Percentiles rank a stretch among this genome's conserved stretches.
phyloP scores from a whole-genome alignment of 23 tunicate genomes.

The Oikopleura dioica region DNA sequence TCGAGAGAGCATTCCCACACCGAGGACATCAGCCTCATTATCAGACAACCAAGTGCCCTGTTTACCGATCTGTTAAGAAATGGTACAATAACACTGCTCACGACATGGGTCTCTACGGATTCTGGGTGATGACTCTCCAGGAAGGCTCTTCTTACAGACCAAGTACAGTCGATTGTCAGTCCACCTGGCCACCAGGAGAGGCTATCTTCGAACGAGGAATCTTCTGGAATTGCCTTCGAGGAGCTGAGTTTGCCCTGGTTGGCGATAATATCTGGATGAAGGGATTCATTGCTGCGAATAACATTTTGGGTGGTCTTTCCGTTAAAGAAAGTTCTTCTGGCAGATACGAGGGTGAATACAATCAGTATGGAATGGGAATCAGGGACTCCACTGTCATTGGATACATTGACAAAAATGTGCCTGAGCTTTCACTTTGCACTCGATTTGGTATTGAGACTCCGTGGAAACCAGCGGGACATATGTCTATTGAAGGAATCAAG shows the following conservation, averaged over 20 bases:
- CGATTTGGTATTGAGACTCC: not conserved
- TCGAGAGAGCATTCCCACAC: not conserved
- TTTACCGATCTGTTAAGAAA: not conserved
- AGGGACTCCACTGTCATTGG: not conserved
- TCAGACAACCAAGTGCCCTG: not conserved
- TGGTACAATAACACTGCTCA: conserved; percentile 59
- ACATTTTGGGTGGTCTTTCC: not conserved
- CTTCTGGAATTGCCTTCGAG: not conserved
- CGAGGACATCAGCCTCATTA: too few species aligned
- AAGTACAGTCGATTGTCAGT: not conserved
- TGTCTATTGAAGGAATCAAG: not conserved
- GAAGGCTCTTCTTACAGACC: not conserved
- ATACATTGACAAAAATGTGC: not conserved
- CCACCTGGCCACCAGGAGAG: conserved; percentile 1
- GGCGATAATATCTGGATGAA: not conserved
- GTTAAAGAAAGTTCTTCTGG: not conserved
- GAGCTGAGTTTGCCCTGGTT: not conserved
- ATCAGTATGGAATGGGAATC: not conserved
- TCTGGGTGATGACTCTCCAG: conserved; percentile 39
- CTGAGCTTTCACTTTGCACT: not conserved
- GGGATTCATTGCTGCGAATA: not conserved
- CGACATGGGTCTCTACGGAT: conserved; percentile 68
- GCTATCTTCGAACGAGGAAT: not conserved
- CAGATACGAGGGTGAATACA: not conserved
- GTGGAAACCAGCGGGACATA: not conserved